A percentile compares a stretch with the other conserved stretches of the same genome.
phyloP scores from a whole-genome alignment of 2,888 invertebrate species.

The Diaphora mendica region DNA sequence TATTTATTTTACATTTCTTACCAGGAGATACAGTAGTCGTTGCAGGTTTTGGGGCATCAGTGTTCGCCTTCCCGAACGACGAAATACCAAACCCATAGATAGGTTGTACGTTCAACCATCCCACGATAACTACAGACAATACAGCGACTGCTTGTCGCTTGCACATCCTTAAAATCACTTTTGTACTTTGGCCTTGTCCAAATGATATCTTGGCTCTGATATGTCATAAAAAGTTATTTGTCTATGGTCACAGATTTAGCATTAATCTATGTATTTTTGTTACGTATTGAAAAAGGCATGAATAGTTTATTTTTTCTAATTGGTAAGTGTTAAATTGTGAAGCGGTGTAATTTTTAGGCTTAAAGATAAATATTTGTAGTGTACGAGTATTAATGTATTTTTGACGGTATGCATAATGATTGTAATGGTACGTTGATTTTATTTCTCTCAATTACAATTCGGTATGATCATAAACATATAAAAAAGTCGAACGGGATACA shows the following conservation, averaged over 20 bases:
- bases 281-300: constrained; percentile 22
- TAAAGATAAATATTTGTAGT: constrained; percentile 20
- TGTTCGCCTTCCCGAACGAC: constrained; percentile 79
- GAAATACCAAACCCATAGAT: constrained; percentile 74
- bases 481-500: too few relatives aligned
- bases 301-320: constrained; percentile 21
- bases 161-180: constrained; percentile 47
- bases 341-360: constrained; percentile 42
- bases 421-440: constrained; percentile 5
- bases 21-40: constrained; percentile 75
- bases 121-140: constrained; percentile 58
- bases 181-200: constrained; percentile 15
- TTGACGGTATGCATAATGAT: constrained; percentile 17
- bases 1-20: constrained; percentile 61
- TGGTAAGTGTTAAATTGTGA: constrained; percentile 29
- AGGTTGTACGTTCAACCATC: constrained; percentile 60
- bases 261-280: background rate
- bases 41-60: constrained; percentile 75
- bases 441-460: background rate
- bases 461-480: background rate
- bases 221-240: constrained; percentile 17
- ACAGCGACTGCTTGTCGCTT: constrained; percentile 41
- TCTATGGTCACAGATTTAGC: constrained; percentile 23
- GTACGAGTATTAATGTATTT: constrained; percentile 24
- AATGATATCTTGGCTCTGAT: constrained; percentile 5